Conservation (phyloP, 2,113 vertebrate species). For the Dasypus novemcinctus region DNA sequence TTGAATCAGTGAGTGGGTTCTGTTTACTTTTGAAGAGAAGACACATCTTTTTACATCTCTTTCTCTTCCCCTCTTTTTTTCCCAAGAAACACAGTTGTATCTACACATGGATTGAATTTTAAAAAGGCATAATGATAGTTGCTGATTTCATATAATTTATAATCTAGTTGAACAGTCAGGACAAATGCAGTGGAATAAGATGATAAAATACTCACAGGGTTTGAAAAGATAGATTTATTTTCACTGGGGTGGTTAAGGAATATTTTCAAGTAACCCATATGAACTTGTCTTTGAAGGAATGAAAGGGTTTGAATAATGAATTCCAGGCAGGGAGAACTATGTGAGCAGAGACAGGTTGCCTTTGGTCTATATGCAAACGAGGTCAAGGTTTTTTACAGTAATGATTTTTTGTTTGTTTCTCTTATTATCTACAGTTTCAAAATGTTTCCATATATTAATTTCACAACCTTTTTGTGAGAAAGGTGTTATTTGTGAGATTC, state of each 20-base stretch:
- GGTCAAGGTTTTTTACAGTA: background rate
- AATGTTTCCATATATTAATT: background rate
- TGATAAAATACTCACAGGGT: background rate
- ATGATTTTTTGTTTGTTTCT: slow-evolving; percentile 18
- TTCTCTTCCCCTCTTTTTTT: slow-evolving; percentile 37
- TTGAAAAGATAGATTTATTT: slow-evolving; percentile 41
- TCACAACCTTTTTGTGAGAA: background rate
- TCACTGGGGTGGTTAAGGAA: background rate
- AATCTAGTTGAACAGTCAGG: slow-evolving; percentile 41
- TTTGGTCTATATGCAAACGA: background rate
- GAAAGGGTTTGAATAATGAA: background rate
- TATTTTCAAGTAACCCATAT: slow-evolving; percentile 25
- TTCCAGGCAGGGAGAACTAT: background rate
- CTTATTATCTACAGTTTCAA: background rate
- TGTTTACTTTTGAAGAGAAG: slow-evolving; percentile 38
- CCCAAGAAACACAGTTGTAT: slow-evolving; percentile 29
- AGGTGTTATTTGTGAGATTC: slow-evolving; percentile 16
- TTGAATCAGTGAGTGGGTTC: slow-evolving; percentile 16
- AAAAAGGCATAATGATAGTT: background rate
- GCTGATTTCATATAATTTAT: slow-evolving; percentile 36
- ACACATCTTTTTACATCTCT: slow-evolving; percentile 28
- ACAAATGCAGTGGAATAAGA: background rate
- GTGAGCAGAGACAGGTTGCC: background rate
- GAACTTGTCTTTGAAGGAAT: slow-evolving; percentile 38
- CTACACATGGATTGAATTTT: background rate